A percentile compares a stretch with the other conserved stretches of the same genome.
Conservation (phyloP, 2,888 invertebrate species). For the Petrolisthes cinctipes region DNA sequence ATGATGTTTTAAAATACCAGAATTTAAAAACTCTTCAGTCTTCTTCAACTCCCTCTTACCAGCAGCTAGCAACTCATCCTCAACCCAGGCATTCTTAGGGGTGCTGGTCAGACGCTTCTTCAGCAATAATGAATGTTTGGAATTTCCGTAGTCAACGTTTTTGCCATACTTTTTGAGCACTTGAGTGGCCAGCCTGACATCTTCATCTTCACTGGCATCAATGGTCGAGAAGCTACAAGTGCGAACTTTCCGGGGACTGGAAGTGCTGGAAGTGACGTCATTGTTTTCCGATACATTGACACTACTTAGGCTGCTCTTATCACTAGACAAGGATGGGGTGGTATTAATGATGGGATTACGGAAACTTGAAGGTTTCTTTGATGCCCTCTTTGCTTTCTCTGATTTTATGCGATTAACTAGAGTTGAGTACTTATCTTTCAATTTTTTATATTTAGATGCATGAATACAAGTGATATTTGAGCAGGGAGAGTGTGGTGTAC, state of each 20-base stretch:
- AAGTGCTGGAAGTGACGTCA: constrained; percentile 17
- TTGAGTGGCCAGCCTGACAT: constrained; percentile 38
- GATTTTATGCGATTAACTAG: constrained; percentile 51
- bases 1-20: constrained; percentile 22
- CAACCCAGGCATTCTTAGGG: constrained; percentile 47
- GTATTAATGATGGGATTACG: background rate
- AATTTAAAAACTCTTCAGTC: constrained; percentile 40
- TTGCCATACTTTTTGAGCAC: constrained; percentile 41
- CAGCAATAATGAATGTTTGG: background rate
- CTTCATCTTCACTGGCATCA: constrained; percentile 50
- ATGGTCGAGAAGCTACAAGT: background rate
- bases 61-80: constrained; percentile 38
- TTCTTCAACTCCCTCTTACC: constrained; percentile 44
- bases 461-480: constrained; percentile 28
- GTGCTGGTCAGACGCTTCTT: constrained; percentile 35
- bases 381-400: constrained; percentile 44
- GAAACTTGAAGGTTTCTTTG: constrained; percentile 4
- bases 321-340: constrained; percentile 26
- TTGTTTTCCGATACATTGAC: constrained; percentile 32
- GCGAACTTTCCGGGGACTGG: constrained; percentile 21
- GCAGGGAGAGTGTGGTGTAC: constrained; percentile 7
- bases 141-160: background rate
- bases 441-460: constrained; percentile 43
- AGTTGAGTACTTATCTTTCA: constrained; percentile 44
- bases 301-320: constrained; percentile 40